phyloP scores from a whole-genome alignment of 2,888 invertebrate genomes.

The Sclerodermus sp. region DNA sequence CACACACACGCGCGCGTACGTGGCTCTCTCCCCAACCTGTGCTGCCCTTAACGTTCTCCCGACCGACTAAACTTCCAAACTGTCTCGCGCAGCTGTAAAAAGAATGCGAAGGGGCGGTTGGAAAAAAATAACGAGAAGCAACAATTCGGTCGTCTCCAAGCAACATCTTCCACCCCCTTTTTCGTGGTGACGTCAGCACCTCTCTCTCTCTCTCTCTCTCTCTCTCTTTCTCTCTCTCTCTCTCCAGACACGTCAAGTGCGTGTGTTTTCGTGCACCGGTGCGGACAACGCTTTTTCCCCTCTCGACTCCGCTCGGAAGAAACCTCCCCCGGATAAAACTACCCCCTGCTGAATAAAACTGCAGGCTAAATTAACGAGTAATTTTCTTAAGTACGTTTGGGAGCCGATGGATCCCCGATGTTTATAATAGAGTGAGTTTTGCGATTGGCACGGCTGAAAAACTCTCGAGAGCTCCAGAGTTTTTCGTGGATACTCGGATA shows the following conservation, averaged over 20 bases:
- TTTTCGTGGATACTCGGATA: not conserved
- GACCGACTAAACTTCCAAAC: constrained; percentile 26
- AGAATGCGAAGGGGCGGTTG: constrained; percentile 4
- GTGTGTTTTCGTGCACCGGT: constrained; percentile 6
- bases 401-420: no score
- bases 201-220: no score
- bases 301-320: not conserved
- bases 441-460: not conserved
- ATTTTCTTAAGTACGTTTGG: no score
- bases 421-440: no score
- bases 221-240: not conserved
- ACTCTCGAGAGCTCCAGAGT: constrained; percentile 6
- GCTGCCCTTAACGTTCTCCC: constrained; percentile 7
- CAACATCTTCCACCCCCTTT: not conserved
- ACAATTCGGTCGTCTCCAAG: not conserved
- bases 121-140: constrained; percentile 9
- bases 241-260: constrained; percentile 9
- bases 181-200: not conserved
- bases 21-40: no score
- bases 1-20: no score
- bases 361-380: no score
- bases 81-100: constrained; percentile 26
- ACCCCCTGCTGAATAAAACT: no score
- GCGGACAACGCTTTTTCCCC: constrained; percentile 11
- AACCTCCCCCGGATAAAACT: no score